Percentiles rank a stretch among this genome's conserved stretches.
These are phyloP conservation scores for Pantherophis alleghaniensis DNA, from an alignment of 2,797 vertebrate genomes.

Conservation along the genomic window DNA sequence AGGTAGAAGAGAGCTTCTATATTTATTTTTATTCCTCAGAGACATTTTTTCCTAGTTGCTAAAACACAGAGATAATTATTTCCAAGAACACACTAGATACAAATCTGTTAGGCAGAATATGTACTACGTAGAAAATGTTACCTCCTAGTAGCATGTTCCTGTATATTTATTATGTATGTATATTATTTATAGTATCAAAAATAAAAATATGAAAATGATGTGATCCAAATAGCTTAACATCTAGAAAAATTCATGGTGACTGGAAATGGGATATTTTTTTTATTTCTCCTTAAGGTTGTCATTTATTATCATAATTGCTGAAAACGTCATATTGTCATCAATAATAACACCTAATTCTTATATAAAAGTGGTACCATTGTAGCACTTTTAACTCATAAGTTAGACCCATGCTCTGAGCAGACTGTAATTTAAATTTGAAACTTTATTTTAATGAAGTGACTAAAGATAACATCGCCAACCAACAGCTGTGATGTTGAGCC, in stretches of 20 bases:
- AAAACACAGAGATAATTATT: not conserved
- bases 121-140: not conserved
- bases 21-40: conserved; percentile 16
- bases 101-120: conserved; percentile 19
- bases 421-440: not conserved
- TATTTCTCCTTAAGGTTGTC: not conserved
- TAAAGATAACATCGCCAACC: not conserved
- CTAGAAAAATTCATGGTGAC: not conserved
- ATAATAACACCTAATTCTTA: not conserved
- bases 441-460: not conserved
- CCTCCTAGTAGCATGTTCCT: conserved; percentile 10
- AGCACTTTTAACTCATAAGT: conserved; percentile 53
- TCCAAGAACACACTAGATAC: conserved; percentile 8
- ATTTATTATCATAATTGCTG: not conserved
- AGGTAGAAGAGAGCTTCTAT: not conserved
- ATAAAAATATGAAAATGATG: conserved; percentile 23
- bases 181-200: conserved; percentile 7
- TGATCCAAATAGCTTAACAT: not conserved
- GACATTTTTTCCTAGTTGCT: not conserved
- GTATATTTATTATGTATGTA: conserved; percentile 12
- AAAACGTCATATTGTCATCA: not conserved
- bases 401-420: conserved; percentile 27
- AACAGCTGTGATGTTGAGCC: not conserved
- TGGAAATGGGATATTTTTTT: conserved; percentile 21
- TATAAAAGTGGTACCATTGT: conserved; percentile 26